Conservation (phyloP, 1,140 invertebrate genomes). For the Melipona quadrifasciata region DNA sequence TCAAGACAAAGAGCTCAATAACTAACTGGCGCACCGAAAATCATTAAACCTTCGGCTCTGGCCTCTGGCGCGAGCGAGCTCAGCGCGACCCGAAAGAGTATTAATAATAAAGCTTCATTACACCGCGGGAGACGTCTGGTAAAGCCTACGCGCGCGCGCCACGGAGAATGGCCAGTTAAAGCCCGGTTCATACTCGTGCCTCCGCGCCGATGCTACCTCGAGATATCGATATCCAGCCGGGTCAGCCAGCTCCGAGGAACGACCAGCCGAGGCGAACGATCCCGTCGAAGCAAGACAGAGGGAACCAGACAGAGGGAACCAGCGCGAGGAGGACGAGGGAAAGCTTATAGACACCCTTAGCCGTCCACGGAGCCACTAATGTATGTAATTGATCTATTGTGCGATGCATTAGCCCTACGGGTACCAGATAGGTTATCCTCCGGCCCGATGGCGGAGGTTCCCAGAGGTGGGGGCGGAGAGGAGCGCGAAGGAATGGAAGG, state of each 20-base stretch:
- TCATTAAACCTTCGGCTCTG: slow-evolving; percentile 22
- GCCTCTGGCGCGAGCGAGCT: slow-evolving; percentile 1
- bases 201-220: slow-evolving; percentile 31
- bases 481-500: slow-evolving; percentile 39
- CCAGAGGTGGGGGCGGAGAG: slow-evolving; percentile 25
- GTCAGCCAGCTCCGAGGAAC: slow-evolving; percentile 12
- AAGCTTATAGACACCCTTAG: slow-evolving; percentile 62
- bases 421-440: slow-evolving; percentile 66
- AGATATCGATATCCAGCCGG: slow-evolving; percentile 68
- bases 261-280: neutral
- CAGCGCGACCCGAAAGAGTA: slow-evolving; percentile 19
- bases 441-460: slow-evolving; percentile 29
- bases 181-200: slow-evolving; percentile 38
- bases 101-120: slow-evolving; percentile 44
- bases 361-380: slow-evolving; percentile 71
- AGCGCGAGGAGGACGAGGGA: slow-evolving; percentile 23
- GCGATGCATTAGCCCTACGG: slow-evolving; percentile 76
- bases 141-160: slow-evolving; percentile 26
- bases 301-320: neutral
- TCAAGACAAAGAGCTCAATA: slow-evolving; percentile 29
- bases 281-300: neutral
- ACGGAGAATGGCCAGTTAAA: slow-evolving; percentile 49
- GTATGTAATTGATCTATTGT: slow-evolving; percentile 81
- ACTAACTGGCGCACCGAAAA: slow-evolving; percentile 31
- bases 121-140: slow-evolving; percentile 38